Evolutionary conservation across 2,113 vertebrate genomes (phyloP).

Genomic region (Hippolais icterina): DNA sequence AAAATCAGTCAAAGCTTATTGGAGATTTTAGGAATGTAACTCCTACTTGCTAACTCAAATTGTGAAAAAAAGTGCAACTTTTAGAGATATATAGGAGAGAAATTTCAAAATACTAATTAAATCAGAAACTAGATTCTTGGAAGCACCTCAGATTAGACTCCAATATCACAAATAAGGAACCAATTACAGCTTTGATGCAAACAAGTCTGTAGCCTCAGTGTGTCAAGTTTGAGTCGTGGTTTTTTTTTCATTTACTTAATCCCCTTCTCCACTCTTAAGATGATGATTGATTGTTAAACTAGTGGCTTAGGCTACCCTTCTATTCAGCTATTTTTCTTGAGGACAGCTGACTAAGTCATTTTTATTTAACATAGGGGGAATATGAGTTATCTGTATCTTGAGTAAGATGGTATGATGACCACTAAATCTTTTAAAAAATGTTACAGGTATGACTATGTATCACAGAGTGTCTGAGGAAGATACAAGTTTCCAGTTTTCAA

Average conservation of each 20-base stretch:
- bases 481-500: background rate
- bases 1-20: background rate
- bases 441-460: background rate
- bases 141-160: background rate
- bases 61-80: background rate
- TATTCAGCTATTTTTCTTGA: background rate
- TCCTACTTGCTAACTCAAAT: background rate
- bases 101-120: background rate
- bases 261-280: background rate
- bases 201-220: background rate
- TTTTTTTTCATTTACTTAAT: conserved; percentile 19
- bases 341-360: background rate
- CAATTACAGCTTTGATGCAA: background rate
- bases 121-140: background rate
- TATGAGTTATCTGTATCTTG: background rate
- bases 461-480: background rate
- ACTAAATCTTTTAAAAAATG: background rate
- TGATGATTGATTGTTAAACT: background rate
- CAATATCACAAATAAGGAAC: background rate
- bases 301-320: background rate
- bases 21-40: background rate
- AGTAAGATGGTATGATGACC: background rate
- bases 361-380: background rate
- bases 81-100: background rate
- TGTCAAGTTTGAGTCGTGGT: background rate